phyloP scores from a whole-genome alignment of 35 echinoderm and acorn worm species.

The Apostichopus parvimensis region DNA sequence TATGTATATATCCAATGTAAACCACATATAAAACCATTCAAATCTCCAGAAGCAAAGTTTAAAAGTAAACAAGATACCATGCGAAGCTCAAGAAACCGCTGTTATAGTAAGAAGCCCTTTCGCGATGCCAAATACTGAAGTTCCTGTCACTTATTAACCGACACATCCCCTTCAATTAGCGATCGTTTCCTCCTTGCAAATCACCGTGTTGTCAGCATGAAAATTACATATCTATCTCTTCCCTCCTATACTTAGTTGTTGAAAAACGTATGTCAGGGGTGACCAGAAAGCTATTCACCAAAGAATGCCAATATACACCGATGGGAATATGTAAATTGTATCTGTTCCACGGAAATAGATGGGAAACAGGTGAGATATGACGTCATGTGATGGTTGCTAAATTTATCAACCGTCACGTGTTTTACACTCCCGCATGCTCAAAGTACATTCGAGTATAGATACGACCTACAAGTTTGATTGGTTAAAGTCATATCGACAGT shows the following conservation, averaged over 20 bases:
- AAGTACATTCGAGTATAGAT: no score
- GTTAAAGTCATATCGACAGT: no score
- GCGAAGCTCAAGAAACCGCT: no score
- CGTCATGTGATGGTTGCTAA: neutral
- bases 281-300: neutral
- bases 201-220: neutral
- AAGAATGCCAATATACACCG: neutral
- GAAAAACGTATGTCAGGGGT: neutral
- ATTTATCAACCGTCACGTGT: no score
- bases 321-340: neutral
- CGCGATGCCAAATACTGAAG: neutral
- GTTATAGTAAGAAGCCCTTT: no score
- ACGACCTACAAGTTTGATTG: no score
- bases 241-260: neutral
- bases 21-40: no score
- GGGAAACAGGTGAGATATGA: neutral
- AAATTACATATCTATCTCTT: neutral
- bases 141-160: constrained; percentile 25
- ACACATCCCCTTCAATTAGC: constrained; percentile 32
- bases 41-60: no score
- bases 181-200: neutral
- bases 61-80: no score
- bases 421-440: no score
- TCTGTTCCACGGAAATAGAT: neutral
- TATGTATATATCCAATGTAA: no score